Base-by-base conservation (phyloP, 2,888 invertebrate genomes). In the Theretra japonica region DNA sequence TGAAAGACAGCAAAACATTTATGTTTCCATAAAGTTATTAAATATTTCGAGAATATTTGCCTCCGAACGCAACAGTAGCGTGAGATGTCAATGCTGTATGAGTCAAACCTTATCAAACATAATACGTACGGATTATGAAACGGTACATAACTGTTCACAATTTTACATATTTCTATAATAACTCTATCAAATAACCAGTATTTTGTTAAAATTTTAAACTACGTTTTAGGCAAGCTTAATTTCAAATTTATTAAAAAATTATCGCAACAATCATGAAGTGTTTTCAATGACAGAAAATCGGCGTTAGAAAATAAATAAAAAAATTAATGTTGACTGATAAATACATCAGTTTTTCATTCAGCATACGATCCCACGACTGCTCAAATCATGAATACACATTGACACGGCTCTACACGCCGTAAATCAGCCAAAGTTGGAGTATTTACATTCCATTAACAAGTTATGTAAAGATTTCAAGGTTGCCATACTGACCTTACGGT, bases 401-500 rank as follows among this genome's bases (percentile, higher is more conserved):
- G 25, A 58, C 25, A 58, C 23, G 15, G 25, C 23, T 23, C 8
- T 23, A 28, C 1, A 28, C 23, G 17, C 25, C 58, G 23, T 58
- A 25, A 15, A 58, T 58, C 25, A 25, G 23, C 4, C 15, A n/a
- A 4, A n/a, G n/a, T 53, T n/a, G 7, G n/a, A 53, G 53, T n/a
- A 53, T 53, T 53, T 53, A 53, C 25, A 25, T 25, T 58, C 17
- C 11, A 58, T 58, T 58, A 17, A 7, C 28, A 23, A 8, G 60
- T 70, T 60, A 70, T 62, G 53, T 65, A 71, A 65, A 65, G 6
- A 56, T 15, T n/a, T 19, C 62, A 71, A 74, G 72, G 72, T 68
- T 71, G 69, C 77, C 76, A 76, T 79, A 83, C 77, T 84, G 81
- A 80, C 79, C 83, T 78, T 76, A 71, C 8, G 56, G 70, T 5